phyloP scores from a whole-genome alignment of 30 jellyfish, hydroid and myxozoan species.

The Catostylus mosaicus region DNA sequence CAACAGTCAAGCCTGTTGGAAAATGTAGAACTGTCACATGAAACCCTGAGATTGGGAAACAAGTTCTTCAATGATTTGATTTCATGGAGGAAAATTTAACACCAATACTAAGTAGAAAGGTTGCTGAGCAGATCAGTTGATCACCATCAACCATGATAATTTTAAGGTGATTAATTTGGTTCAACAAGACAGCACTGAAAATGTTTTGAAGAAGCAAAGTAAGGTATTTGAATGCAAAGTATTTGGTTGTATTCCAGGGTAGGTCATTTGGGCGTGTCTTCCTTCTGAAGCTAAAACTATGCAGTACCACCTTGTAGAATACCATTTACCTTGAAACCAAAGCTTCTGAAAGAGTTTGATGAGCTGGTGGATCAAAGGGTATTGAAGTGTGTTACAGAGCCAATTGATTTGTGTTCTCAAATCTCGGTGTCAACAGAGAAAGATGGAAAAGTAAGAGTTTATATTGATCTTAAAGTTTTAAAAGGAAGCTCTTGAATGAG shows the following conservation, averaged over 20 bases:
- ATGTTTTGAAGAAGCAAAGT: constrained; percentile 12
- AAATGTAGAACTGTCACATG: constrained; percentile 1
- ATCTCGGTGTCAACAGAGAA: constrained; percentile 32
- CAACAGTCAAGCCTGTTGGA: constrained; percentile 14
- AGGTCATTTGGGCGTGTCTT: constrained; percentile 15
- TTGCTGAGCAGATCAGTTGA: constrained; percentile 21
- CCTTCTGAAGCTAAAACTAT: constrained; percentile 34
- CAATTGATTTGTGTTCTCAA: constrained; percentile 54
- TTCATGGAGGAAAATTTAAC: not conserved
- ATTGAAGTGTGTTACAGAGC: constrained; percentile 37
- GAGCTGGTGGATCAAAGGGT: constrained; percentile 35
- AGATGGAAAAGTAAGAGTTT: constrained; percentile 28
- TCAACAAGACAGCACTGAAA: constrained; percentile 19
- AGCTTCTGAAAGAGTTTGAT: constrained; percentile 38
- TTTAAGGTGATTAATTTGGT: constrained; percentile 14
- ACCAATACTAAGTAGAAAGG: constrained; percentile 12
- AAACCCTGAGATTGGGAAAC: constrained; percentile 16
- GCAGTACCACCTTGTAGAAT: constrained; percentile 39
- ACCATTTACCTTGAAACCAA: constrained; percentile 22
- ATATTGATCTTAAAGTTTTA: no score
- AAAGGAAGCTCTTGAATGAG: no score
- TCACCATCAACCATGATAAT: constrained; percentile 14
- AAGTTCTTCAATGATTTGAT: no score
- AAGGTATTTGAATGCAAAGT: constrained; percentile 13
- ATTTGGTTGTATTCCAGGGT: constrained; percentile 39